Evolutionary conservation across 2,113 vertebrate species (phyloP).

Genomic region (Cygnus atratus): DNA sequence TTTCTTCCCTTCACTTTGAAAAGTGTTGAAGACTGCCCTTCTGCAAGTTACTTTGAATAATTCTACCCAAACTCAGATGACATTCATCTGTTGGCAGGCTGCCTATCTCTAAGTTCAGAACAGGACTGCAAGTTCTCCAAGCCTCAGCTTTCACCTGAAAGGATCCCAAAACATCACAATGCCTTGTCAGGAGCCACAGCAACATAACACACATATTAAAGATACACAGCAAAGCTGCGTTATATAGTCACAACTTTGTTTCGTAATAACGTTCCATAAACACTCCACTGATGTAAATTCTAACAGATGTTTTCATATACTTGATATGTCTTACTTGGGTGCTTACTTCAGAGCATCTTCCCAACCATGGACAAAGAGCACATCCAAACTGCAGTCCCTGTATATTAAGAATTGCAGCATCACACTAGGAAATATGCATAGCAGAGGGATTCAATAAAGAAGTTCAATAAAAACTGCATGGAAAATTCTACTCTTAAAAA

Average conservation of each 20-base stretch:
- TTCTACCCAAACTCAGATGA: not conserved
- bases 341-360: not conserved
- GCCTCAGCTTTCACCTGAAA: not conserved
- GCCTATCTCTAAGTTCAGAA: not conserved
- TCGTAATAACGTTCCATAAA: not conserved
- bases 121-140: not conserved
- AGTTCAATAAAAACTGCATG: not conserved
- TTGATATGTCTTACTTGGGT: not conserved
- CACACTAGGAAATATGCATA: accelerated
- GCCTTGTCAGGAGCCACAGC: not conserved
- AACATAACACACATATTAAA: not conserved
- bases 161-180: not conserved
- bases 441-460: not conserved
- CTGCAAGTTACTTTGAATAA: not conserved
- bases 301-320: not conserved
- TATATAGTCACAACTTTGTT: not conserved
- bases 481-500: not conserved
- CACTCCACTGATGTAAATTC: not conserved
- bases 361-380: not conserved
- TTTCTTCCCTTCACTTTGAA: not conserved
- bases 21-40: not conserved
- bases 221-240: not conserved
- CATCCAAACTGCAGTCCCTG: not conserved
- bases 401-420: not conserved
- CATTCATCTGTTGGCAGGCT: not conserved